Evolutionary conservation across 1,140 invertebrate genomes (phyloP).

Genomic region (Zaprionus ornatus): DNA sequence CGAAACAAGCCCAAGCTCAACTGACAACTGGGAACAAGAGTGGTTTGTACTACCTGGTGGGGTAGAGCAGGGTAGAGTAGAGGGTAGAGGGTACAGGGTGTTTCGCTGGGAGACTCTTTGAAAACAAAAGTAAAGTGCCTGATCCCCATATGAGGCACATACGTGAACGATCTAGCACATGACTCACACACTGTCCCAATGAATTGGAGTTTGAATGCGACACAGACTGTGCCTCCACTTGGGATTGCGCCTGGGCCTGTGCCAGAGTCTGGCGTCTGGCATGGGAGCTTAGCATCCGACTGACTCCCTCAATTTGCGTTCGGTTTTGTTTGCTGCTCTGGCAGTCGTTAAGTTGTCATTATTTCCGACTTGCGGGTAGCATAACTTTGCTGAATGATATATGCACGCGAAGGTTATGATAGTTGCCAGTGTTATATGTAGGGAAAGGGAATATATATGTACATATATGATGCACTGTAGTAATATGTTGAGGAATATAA

Average conservation of each 20-base stretch:
- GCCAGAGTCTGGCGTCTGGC: slow-evolving; percentile 25
- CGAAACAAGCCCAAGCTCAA: slow-evolving; percentile 46
- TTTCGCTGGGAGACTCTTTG: slow-evolving; percentile 31
- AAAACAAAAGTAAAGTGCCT: slow-evolving; percentile 80
- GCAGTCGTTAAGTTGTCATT: slow-evolving; percentile 11
- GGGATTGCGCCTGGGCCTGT: neutral
- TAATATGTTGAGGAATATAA: too few relatives aligned
- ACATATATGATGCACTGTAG: neutral
- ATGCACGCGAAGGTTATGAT: neutral
- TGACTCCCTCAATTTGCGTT: slow-evolving; percentile 54
- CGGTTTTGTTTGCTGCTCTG: neutral
- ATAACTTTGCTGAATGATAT: slow-evolving; percentile 1
- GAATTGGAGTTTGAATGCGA: slow-evolving; percentile 35
- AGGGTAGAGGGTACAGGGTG: neutral
- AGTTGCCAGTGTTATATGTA: neutral
- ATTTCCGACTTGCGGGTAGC: slow-evolving; percentile 1
- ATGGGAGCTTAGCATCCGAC: slow-evolving; percentile 51
- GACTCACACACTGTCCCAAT: slow-evolving; percentile 55
- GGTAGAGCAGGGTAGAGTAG: neutral
- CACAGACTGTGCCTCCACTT: slow-evolving; percentile 18
- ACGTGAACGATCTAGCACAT: slow-evolving; percentile 58
- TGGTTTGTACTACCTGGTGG: neutral
- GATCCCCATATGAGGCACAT: slow-evolving; percentile 51
- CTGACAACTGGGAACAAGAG: slow-evolving; percentile 58
- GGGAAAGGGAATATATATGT: neutral